A percentile compares a stretch with the other conserved stretches of the same genome.
Conservation (phyloP, 2,888 invertebrate species). For the Spodoptera picta region DNA sequence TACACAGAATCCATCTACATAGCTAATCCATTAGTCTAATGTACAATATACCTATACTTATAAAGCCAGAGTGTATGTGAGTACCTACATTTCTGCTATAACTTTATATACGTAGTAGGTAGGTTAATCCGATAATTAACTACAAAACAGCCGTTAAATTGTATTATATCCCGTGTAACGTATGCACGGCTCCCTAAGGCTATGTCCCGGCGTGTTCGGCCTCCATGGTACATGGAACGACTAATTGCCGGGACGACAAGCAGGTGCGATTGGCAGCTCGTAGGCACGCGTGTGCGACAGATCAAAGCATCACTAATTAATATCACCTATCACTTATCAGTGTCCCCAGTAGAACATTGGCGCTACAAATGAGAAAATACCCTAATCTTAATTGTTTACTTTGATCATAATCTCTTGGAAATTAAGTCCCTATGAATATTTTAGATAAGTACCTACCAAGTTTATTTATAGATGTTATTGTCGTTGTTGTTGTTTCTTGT, state of each 20-base stretch:
- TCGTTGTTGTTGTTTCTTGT: no score
- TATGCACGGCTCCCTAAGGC: conserved; percentile 21
- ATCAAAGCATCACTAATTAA: conserved; percentile 73
- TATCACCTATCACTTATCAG: conserved; percentile 61
- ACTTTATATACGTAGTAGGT: neutral
- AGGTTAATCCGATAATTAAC: conserved; percentile 18
- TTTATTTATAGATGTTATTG: no score
- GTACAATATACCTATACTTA: neutral
- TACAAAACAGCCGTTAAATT: conserved; percentile 19
- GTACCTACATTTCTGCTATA: neutral
- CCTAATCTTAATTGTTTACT: no score
- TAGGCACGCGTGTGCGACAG: conserved; percentile 67
- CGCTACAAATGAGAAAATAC: conserved; percentile 15
- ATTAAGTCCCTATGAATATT: no score
- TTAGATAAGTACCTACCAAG: no score
- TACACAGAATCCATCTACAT: no score
- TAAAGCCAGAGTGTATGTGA: no score
- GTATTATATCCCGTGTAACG: conserved; percentile 16
- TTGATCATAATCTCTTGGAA: no score
- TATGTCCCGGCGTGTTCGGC: conserved; percentile 28
- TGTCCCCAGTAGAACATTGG: conserved; percentile 29
- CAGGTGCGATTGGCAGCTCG: conserved; percentile 74
- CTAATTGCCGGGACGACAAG: conserved; percentile 71
- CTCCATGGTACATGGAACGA: conserved; percentile 46
- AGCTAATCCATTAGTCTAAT: neutral